phyloP scores from a whole-genome alignment of 2,113 vertebrate species.

The Callopanchax toddi region DNA sequence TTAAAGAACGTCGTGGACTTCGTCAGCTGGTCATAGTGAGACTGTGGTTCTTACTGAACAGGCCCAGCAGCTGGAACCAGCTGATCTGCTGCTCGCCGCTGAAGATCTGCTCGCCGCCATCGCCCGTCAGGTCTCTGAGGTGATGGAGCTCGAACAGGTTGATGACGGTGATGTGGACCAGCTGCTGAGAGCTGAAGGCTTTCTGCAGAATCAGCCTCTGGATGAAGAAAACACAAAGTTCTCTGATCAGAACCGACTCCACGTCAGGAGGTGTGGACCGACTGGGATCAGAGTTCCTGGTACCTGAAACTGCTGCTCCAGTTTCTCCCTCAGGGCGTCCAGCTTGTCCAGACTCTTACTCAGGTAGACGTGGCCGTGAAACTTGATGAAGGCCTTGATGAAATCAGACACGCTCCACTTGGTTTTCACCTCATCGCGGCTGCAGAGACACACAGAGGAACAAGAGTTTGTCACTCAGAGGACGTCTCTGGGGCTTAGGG shows the following conservation, averaged over 20 bases:
- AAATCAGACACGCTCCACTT: conserved; percentile 97
- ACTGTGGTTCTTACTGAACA: conserved; percentile 90
- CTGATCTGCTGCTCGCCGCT: conserved; percentile 84
- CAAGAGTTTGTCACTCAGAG: no score
- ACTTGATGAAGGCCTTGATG: conserved; percentile 98
- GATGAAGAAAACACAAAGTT: neutral
- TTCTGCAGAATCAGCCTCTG: conserved; percentile 95
- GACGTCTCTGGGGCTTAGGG: no score
- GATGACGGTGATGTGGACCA: conserved; percentile 97
- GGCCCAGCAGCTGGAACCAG: conserved; percentile 94
- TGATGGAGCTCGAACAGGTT: conserved; percentile 98
- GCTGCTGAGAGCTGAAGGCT: conserved; percentile 96
- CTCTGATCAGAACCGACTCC: neutral
- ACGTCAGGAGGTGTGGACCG: no score
- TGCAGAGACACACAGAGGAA: conserved; percentile 49
- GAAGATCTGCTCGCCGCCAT: conserved; percentile 86
- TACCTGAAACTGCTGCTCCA: conserved; percentile 99
- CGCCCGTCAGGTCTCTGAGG: conserved; percentile 89
- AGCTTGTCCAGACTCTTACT: conserved; percentile 94
- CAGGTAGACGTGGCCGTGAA: conserved; percentile 98
- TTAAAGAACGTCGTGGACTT: no score
- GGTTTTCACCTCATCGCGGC: conserved; percentile 95
- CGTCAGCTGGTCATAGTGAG: no score
- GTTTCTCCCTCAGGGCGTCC: conserved; percentile 89
- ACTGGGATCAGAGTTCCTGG: no score